Percentiles rank a stretch among this genome's conserved stretches.
Conservation (phyloP, 2,113 vertebrate genomes). For the Asarcornis scutulata region DNA sequence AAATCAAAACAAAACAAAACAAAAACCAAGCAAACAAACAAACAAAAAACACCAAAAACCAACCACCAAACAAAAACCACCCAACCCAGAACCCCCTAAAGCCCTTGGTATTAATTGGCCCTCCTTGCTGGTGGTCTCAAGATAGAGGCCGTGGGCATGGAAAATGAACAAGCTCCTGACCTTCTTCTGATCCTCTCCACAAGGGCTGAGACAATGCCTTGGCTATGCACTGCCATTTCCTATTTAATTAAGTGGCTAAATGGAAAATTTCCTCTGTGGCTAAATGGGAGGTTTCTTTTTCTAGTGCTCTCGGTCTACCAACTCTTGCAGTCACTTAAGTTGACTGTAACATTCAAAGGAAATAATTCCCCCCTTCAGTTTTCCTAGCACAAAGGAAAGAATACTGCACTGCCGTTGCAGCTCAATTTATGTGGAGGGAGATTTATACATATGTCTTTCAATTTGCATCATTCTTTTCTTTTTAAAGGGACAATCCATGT, state of each 20-base stretch:
- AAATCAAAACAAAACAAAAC: not conserved
- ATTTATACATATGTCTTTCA: not conserved
- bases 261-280: slow-evolving; percentile 71
- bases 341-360: slow-evolving; percentile 47
- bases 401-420: not conserved
- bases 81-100: not conserved
- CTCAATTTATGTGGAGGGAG: not conserved
- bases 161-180: slow-evolving; percentile 66
- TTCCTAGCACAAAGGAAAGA: slow-evolving; percentile 35
- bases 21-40: not conserved
- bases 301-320: slow-evolving; percentile 38
- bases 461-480: slow-evolving; percentile 38
- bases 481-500: slow-evolving; percentile 23
- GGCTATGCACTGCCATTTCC: slow-evolving; percentile 63
- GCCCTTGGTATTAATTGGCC: slow-evolving; percentile 55
- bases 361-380: slow-evolving; percentile 13
- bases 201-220: slow-evolving; percentile 63
- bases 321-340: slow-evolving; percentile 27
- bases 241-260: slow-evolving; percentile 69
- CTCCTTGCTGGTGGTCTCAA: slow-evolving; percentile 58
- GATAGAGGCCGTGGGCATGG: slow-evolving; percentile 24
- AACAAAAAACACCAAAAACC: not conserved
- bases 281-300: slow-evolving; percentile 61
- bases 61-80: not conserved
- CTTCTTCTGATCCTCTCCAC: slow-evolving; percentile 66